Evolutionary conservation across 2,888 invertebrate genomes (phyloP).

Genomic region (Pemphredon lugubris): DNA sequence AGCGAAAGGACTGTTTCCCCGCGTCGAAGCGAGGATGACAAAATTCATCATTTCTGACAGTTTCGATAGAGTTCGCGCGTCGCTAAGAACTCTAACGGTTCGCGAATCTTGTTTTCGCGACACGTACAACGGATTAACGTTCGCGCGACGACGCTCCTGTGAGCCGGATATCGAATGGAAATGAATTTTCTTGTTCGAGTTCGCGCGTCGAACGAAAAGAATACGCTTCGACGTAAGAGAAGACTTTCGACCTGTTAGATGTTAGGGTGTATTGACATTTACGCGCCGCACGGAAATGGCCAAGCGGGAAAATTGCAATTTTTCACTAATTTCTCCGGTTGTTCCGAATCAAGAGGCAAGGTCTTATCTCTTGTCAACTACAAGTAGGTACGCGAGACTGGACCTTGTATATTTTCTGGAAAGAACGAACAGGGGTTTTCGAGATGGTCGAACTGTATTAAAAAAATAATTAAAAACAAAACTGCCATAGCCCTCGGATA

Average conservation of each 20-base stretch:
- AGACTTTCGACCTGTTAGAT: slow-evolving; percentile 18
- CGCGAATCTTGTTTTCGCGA: slow-evolving; percentile 1
- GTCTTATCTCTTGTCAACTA: too few species aligned
- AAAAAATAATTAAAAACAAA: too few species aligned
- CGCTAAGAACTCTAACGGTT: slow-evolving; percentile 3
- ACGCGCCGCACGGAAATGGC: slow-evolving; percentile 18
- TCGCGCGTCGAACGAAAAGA: slow-evolving; percentile 28
- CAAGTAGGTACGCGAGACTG: too few species aligned
- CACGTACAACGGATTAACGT: slow-evolving; percentile 6
- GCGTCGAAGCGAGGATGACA: too few species aligned
- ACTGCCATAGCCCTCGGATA: too few species aligned
- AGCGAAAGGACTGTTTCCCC: neutral
- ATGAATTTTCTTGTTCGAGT: slow-evolving; percentile 56
- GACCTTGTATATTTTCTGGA: too few species aligned
- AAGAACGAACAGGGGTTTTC: too few species aligned
- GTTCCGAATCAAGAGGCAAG: too few species aligned
- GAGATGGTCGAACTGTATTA: too few species aligned
- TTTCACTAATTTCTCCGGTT: neutral
- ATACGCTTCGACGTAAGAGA: too few species aligned
- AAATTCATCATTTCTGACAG: too few species aligned
- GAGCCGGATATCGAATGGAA: slow-evolving; percentile 61
- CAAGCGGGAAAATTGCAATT: slow-evolving; percentile 2
- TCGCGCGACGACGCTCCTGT: neutral
- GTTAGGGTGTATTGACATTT: neutral
- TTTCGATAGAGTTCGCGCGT: too few species aligned